Percentiles rank a stretch among this genome's conserved stretches.
phyloP scores from a whole-genome alignment of 2,797 vertebrate genomes.

The Catostomus latipinnis region DNA sequence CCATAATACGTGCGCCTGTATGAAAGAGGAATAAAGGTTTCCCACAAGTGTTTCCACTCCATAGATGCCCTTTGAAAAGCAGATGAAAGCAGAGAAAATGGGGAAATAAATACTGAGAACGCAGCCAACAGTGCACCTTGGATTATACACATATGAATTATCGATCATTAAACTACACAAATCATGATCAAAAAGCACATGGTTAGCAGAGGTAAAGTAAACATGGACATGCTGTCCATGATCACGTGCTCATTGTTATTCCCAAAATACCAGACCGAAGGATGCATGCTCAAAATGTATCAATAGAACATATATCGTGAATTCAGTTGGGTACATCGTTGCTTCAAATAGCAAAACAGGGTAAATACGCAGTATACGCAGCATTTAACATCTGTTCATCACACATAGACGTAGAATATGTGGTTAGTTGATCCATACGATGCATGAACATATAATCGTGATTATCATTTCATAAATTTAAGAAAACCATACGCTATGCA shows the following conservation, averaged over 20 bases:
- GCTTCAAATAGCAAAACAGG: neutral
- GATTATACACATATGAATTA: neutral
- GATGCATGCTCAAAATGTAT: constrained; percentile 3
- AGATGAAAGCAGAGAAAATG: constrained; percentile 55
- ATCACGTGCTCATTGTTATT: constrained; percentile 64
- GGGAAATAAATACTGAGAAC: constrained; percentile 33
- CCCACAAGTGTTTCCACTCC: constrained; percentile 69
- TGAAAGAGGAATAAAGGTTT: constrained; percentile 59
- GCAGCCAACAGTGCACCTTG: no score
- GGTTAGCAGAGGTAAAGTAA: constrained; percentile 35
- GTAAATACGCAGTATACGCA: neutral
- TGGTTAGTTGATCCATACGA: neutral
- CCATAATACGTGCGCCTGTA: neutral
- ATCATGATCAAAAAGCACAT: constrained; percentile 8
- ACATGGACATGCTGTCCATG: constrained; percentile 55
- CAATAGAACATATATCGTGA: neutral
- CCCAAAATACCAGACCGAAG: constrained; percentile 19
- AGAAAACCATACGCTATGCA: neutral
- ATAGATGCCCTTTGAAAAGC: constrained; percentile 58
- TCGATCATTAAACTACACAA: neutral
- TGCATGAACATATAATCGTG: neutral
- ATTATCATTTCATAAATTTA: neutral
- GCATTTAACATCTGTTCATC: neutral
- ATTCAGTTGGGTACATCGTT: neutral
- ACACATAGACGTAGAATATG: neutral